Base-by-base conservation (phyloP, 2,888 invertebrate genomes). In the Nezara viridula region DNA sequence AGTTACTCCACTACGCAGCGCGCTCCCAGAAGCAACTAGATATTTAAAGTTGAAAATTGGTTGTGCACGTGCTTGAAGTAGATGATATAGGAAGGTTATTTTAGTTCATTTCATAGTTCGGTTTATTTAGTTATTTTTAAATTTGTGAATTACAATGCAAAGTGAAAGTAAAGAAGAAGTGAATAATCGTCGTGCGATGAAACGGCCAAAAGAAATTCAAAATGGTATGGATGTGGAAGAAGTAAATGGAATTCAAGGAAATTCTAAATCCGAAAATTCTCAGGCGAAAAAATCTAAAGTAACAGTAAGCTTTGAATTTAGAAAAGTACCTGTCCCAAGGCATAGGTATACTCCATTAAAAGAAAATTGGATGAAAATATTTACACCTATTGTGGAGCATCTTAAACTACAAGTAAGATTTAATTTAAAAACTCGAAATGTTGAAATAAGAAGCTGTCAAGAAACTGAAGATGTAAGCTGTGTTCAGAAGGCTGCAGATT, bases 401-500 rank as follows among this genome's bases (percentile, higher is more conserved):
- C 94, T 99, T 90, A 95, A 98, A 91, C 93, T 99, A 37, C 98
- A 99, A 94, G 96, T 98, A 89, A 95, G 99, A 90, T 99, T 98
- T 92, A 99, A 99, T 93, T 94, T 98, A 89, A 98, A 97, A 93
- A 95, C 97, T 0, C 94, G 97, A 91, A 97, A 98, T 93, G 98
- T 99, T 1, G 98, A 98, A 94, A 96, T 98, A 87, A 95, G 96
- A 92, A 93, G 94, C 21, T 93, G 94, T 88, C 93, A 94, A 81
- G 96, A 96, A 92, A 97, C 97, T 0, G 95, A 95, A 91, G 98
- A 99, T 92, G 96, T 98, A 91, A 95, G 96, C 19, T 97, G 98
- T 93, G 94, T 99, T 90, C 99, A 99, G 93, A 99, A 98, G 93
- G 99, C 97, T 86, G 98, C 98, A 24, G 99, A 99, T 93, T 99